Base-by-base conservation (phyloP, 1,140 invertebrate genomes). In the Trypoxylus dichotomus region DNA sequence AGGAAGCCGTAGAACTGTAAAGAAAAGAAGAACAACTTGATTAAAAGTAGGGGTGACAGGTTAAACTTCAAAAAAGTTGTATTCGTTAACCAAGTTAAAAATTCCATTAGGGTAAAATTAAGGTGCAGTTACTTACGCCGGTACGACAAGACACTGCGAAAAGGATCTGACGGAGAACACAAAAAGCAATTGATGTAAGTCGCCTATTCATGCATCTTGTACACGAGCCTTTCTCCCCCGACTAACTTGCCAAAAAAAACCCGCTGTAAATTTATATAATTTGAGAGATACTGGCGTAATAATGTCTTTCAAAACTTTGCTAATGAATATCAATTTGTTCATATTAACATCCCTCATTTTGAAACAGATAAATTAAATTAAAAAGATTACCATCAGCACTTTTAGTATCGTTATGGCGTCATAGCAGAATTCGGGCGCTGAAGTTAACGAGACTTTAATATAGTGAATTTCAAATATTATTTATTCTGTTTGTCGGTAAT, bases 291-390 rank as follows among this genome's bases (percentile, higher is more conserved):
- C 47, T n/a, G 47, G 47, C n/a, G 47, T 54, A 54, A 54, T 54
- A 19, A 54, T 54, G 19, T 54, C 47, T 54, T 54, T 54, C 47
- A 19, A 54, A 54, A 54, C 47, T 54, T 54, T 54, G 2, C 19
- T 54, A 54, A 54, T 54, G 47, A 54, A 54, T 54, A 54, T 54
- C 47, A 54, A 54, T 54, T 54, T 54, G 47, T 54, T 54, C 47
- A 54, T 54, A 19, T 54, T 54, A 54, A 19, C 47, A 54, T 54
- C 47, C 47, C 19, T 15, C 47, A 15, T 1, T 54, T 54, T 15
- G 1, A 6, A 3, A 54, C n/a, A 54, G 47, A 54, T 54, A 54
- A 54, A n/a, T 19, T 21, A n/a, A 54, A 6, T 54, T 15, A 54
- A 54, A 54, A 37, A 37, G 32, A 37, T 37, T 37, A 37, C 32